Percentiles rank a stretch among this genome's conserved stretches.
Conservation (phyloP, 2,888 invertebrate genomes). For the Nasonovia ribisnigri region DNA sequence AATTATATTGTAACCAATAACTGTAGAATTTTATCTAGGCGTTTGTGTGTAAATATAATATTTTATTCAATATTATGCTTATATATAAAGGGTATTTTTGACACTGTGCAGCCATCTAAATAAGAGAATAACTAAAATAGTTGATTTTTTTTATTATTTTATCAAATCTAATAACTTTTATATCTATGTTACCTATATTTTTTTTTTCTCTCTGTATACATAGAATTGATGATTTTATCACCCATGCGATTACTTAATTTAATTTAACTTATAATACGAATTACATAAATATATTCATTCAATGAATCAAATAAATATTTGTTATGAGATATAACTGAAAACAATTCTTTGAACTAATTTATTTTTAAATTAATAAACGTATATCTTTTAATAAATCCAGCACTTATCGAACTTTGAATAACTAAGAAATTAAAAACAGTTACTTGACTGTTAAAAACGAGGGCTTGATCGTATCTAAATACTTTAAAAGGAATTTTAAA, state of each 20-base stretch:
- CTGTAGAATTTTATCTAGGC: not conserved
- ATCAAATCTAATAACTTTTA: not conserved
- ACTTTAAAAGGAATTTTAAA: not conserved
- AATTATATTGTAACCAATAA: not conserved
- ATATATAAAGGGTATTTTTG: not conserved
- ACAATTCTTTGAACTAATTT: too few relatives aligned
- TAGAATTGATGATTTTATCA: not conserved
- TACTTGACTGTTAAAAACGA: not conserved
- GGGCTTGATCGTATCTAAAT: not conserved
- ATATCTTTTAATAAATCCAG: not conserved
- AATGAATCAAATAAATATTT: not conserved
- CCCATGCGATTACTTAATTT: not conserved
- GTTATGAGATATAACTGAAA: too few relatives aligned
- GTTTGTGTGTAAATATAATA: not conserved
- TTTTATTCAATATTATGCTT: not conserved
- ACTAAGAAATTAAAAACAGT: not conserved
- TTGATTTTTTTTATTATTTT: not conserved
- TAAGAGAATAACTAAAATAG: not conserved
- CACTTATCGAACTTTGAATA: not conserved
- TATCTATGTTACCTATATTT: not conserved
- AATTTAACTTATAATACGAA: not conserved
- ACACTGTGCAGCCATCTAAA: not conserved
- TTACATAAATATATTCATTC: not conserved
- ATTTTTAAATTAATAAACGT: too few relatives aligned
- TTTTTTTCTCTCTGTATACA: not conserved